Base-by-base conservation (phyloP, 1,140 invertebrate species). In the Drosophila baimaii region DNA sequence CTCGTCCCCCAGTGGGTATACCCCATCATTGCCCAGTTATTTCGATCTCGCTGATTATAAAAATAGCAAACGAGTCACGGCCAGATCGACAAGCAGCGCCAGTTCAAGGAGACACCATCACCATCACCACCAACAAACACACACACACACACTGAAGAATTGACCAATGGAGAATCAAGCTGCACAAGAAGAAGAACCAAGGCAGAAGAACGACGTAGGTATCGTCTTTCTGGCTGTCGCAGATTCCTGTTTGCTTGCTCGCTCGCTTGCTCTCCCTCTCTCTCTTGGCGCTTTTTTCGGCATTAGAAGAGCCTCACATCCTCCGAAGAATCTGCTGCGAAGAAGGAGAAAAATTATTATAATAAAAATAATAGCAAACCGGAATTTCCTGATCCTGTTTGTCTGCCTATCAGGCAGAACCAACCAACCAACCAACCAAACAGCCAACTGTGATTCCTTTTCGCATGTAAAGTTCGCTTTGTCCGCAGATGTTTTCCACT, bases 281-380 rank as follows among this genome's bases (percentile, higher is more conserved):
- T 54, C 23, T 19, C 37, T 21, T 5, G 0, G 27, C 27, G n/a
- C 19, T 46, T 58, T 33, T 68, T 47, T 49, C 15, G 62, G 74
- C 80, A 88, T 88, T 88, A 88, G 84, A 83, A 75, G 68, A 58
- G 41, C 23, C 43, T 62, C 74, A 72, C 57, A 56, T 74, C 51
- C 74, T 68, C 66, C 31, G 31, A 73, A 56, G 65, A 80, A 70
- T 76, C 74, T 68, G 69, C 23, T n/a, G 37, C 21, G 27, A 62
- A 44, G 64, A 68, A 77, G 56, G 74, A 79, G 65, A 72, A 64
- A 79, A 88, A 88, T 80, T 73, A 72, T 73, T 83, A 88, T 77
- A 88, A 88, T 82, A 89, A 89, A 83, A 89, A 83, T 77, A 88
- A 89, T 88, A 80, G 76, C 62, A 88, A 88, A 88, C 84, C 84